These are phyloP conservation scores for Recurvirostra avosetta DNA, from an alignment of 2,113 vertebrate species.

Conservation along the genomic window DNA sequence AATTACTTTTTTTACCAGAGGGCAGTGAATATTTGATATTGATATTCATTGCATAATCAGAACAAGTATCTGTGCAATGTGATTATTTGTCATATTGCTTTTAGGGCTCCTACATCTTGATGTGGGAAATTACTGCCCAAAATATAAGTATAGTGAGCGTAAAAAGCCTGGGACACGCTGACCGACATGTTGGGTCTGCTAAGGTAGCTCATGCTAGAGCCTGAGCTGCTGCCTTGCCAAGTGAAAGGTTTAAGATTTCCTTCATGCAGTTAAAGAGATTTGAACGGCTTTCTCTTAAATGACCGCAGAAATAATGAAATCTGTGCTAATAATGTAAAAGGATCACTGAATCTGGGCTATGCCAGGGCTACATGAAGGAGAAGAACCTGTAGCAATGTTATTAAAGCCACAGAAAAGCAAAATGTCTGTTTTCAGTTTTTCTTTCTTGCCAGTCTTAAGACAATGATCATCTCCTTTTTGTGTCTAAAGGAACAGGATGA, in stretches of 20 bases:
- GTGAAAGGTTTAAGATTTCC: not conserved
- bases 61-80: not conserved
- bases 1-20: not conserved
- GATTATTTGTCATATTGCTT: not conserved
- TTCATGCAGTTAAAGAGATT: not conserved
- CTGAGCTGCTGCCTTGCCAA: not conserved
- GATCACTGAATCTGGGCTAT: not conserved
- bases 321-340: not conserved
- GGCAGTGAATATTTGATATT: not conserved
- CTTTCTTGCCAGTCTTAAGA: not conserved
- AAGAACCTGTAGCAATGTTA: not conserved
- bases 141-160: not conserved
- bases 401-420: not conserved
- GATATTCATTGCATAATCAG: not conserved
- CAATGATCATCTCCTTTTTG: not conserved
- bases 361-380: not conserved
- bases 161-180: not conserved
- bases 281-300: not conserved
- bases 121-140: not conserved
- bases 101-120: not conserved
- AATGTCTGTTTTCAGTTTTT: not conserved
- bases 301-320: not conserved
- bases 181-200: not conserved
- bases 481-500: not conserved
- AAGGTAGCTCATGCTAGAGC: not conserved